A percentile compares a stretch with the other conserved stretches of the same genome.
phyloP scores from a whole-genome alignment of 2,113 vertebrate genomes.

The Callipepla squamata region DNA sequence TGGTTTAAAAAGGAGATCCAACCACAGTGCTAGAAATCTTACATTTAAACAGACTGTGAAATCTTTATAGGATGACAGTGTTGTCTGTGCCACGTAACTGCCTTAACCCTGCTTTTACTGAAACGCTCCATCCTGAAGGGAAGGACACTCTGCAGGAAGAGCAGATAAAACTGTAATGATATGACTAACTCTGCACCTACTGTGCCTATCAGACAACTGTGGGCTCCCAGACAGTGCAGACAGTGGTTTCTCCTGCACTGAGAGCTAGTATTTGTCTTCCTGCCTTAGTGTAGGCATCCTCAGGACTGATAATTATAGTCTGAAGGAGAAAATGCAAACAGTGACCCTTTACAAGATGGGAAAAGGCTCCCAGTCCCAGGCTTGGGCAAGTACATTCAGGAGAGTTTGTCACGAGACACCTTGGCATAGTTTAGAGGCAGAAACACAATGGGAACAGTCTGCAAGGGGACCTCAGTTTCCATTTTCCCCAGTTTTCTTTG shows the following conservation, averaged over 20 bases:
- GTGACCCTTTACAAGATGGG: neutral
- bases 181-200: neutral
- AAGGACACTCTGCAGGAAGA: neutral
- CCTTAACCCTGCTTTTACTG: neutral
- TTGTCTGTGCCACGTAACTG: neutral
- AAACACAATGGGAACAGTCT: accelerated
- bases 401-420: accelerated
- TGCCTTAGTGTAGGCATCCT: neutral
- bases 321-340: neutral
- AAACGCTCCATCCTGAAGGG: neutral
- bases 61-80: neutral
- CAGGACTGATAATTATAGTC: neutral
- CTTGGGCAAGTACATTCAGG: neutral
- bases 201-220: neutral
- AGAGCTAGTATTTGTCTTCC: neutral
- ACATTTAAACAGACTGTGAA: neutral
- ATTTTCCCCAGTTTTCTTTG: neutral
- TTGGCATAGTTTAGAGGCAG: neutral
- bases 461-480: neutral
- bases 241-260: neutral
- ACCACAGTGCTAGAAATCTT: neutral
- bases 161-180: neutral
- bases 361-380: accelerated
- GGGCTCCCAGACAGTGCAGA: neutral
- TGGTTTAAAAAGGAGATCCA: neutral